Evolutionary conservation across 2,113 vertebrate genomes (phyloP).

Genomic region (Promerops cafer): DNA sequence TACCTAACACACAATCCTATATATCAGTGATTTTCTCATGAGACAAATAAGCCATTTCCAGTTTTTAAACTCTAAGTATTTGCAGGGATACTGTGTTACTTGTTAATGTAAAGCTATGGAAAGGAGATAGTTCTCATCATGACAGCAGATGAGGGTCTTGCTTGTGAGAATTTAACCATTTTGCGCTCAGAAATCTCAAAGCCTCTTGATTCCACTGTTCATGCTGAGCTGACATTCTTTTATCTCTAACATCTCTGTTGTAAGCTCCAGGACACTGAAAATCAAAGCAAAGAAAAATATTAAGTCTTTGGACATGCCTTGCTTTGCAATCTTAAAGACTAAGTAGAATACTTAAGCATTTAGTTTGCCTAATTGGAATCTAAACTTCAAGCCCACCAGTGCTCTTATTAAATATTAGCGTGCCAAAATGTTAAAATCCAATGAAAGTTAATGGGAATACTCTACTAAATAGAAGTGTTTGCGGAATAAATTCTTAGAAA

Average conservation of each 20-base stretch:
- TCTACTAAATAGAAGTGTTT: neutral
- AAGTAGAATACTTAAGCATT: neutral
- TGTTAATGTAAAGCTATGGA: neutral
- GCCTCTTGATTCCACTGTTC: neutral
- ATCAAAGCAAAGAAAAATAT: neutral
- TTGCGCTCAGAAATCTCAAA: neutral
- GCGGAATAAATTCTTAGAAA: neutral
- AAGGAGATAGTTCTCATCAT: neutral
- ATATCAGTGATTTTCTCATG: neutral
- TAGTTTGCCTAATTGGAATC: neutral
- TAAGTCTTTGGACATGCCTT: neutral
- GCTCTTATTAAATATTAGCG: neutral
- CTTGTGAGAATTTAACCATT: neutral
- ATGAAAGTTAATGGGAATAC: neutral
- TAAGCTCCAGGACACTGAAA: slow-evolving; percentile 8
- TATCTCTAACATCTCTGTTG: neutral
- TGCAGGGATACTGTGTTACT: neutral
- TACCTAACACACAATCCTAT: neutral
- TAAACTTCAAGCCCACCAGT: neutral
- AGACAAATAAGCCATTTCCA: neutral
- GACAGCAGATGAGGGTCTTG: neutral
- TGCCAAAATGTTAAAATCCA: neutral
- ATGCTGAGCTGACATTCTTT: neutral
- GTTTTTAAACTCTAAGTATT: neutral
- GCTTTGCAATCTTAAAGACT: neutral